Conservation (phyloP, 2,113 vertebrate genomes). For the Cololabis saira region DNA sequence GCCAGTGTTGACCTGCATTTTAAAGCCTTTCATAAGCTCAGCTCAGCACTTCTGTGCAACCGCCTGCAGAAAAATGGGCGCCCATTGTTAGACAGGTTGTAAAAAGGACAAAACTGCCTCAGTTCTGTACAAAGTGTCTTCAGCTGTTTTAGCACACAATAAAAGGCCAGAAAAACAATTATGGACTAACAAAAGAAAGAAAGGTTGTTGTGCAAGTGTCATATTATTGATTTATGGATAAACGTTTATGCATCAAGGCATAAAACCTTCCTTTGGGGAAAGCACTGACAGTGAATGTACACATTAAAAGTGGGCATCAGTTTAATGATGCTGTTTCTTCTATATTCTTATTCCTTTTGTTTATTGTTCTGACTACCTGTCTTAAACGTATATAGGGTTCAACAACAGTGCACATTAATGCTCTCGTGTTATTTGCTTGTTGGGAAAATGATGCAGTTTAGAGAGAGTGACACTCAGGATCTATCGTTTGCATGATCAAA, state of each 20-base stretch:
- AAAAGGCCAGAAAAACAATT: neutral
- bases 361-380: neutral
- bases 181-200: neutral
- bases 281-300: no score
- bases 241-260: no score
- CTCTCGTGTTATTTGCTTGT: neutral
- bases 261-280: no score
- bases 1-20: neutral
- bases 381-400: neutral
- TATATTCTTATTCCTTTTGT: neutral
- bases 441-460: constrained; percentile 6
- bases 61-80: neutral
- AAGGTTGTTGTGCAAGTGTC: no score
- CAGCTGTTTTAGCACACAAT: neutral
- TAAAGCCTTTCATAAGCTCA: neutral
- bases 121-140: neutral
- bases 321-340: neutral
- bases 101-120: neutral
- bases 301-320: no score
- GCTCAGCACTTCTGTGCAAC: neutral
- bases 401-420: neutral
- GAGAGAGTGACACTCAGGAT: neutral
- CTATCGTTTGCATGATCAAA: constrained; percentile 31
- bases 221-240: no score
- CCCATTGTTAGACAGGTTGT: neutral